Evolutionary conservation across 1,140 invertebrate species (phyloP).

Genomic region (Melanaphis sacchari): DNA sequence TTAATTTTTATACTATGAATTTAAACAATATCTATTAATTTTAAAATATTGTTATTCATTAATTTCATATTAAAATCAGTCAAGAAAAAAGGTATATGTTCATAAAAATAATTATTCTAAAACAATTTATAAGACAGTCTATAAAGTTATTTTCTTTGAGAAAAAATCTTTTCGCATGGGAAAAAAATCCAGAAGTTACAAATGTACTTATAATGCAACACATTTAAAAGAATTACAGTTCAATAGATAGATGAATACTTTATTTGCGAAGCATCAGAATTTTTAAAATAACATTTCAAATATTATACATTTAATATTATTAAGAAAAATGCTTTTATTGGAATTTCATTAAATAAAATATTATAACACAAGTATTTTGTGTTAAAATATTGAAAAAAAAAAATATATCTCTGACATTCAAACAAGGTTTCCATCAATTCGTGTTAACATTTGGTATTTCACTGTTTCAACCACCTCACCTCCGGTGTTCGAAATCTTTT

Average conservation of each 20-base stretch:
- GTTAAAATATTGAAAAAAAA: background rate
- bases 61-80: background rate
- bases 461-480: background rate
- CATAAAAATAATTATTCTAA: background rate
- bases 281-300: background rate
- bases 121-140: background rate
- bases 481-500: background rate
- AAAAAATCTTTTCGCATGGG: background rate
- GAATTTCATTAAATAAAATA: background rate
- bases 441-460: background rate
- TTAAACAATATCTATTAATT: background rate
- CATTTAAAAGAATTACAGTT: background rate
- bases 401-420: background rate
- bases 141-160: background rate
- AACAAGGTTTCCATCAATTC: background rate
- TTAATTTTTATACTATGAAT: background rate
- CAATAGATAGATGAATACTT: background rate
- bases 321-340: background rate
- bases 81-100: background rate
- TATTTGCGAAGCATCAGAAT: background rate
- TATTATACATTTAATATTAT: background rate
- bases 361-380: background rate
- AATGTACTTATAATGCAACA: background rate
- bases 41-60: background rate
- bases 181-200: background rate